Evolutionary conservation across 1,140 invertebrate genomes (phyloP).

Genomic region (Drosophila melanica): DNA sequence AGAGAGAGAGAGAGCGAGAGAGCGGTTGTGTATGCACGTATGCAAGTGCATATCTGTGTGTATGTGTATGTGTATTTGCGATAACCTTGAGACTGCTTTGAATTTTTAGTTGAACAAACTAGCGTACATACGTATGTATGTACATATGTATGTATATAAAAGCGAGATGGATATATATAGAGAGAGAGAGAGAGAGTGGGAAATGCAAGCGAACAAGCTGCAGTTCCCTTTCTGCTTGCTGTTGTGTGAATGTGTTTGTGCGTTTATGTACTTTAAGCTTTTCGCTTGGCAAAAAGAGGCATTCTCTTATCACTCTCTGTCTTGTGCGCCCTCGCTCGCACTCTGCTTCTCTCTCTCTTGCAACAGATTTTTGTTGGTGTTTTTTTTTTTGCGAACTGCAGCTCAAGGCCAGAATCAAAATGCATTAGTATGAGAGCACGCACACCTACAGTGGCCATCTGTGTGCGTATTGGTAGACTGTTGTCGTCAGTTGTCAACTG

Average conservation of each 20-base stretch:
- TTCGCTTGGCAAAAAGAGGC: conserved; percentile 50
- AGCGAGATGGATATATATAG: not conserved
- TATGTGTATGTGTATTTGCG: conserved; percentile 39
- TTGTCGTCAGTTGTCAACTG: conserved; percentile 72
- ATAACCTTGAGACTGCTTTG: conserved; percentile 71
- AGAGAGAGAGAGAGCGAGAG: conserved; percentile 18
- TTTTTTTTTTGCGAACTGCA: conserved; percentile 73
- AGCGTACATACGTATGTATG: not conserved
- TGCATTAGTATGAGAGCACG: conserved; percentile 42
- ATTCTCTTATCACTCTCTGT: conserved; percentile 9
- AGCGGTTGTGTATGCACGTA: conserved; percentile 10
- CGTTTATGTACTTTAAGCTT: conserved; percentile 53
- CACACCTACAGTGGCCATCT: conserved; percentile 6
- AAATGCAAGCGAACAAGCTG: conserved; percentile 32
- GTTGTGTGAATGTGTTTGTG: conserved; percentile 25
- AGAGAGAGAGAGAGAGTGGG: conserved; percentile 5
- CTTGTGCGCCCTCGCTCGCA: conserved; percentile 19
- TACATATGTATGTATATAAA: not conserved
- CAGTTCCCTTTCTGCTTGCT: conserved; percentile 17
- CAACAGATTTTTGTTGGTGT: conserved; percentile 1
- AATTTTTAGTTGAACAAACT: conserved; percentile 61
- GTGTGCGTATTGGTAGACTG: conserved; percentile 22
- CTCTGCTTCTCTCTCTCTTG: conserved; percentile 27
- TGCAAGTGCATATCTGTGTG: conserved; percentile 8
- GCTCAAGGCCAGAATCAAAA: conserved; percentile 79